Percentiles rank a stretch among this genome's conserved stretches.
Evolutionary conservation across 2,888 invertebrate genomes (phyloP).

Genomic region (Drosophila greeni): DNA sequence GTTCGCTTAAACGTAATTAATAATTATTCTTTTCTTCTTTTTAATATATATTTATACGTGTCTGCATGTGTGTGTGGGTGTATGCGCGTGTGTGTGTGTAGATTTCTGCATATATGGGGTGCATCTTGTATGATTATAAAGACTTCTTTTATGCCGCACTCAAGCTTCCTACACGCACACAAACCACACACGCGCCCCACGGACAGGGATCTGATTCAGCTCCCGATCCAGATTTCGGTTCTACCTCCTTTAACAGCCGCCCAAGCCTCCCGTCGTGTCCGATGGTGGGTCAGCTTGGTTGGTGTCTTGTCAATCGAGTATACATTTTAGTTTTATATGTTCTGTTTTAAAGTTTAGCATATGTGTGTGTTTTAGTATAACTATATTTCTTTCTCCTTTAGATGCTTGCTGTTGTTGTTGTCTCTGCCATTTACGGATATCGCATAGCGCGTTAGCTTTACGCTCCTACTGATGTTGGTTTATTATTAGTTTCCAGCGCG

Average conservation of each 20-base stretch:
- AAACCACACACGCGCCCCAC: slow-evolving; percentile 13
- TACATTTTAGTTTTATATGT: slow-evolving; percentile 61
- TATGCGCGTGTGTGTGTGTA: slow-evolving; percentile 27
- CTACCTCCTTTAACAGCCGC: slow-evolving; percentile 33
- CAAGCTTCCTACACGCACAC: slow-evolving; percentile 13
- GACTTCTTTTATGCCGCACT: slow-evolving; percentile 50
- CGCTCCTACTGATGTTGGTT: slow-evolving; percentile 49
- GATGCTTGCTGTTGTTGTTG: slow-evolving; percentile 38
- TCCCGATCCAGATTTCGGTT: slow-evolving; percentile 34
- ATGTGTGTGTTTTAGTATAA: slow-evolving; percentile 49
- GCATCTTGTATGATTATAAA: slow-evolving; percentile 46
- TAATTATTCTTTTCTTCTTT: slow-evolving; percentile 48
- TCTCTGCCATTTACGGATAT: slow-evolving; percentile 47
- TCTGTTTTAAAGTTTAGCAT: slow-evolving; percentile 53
- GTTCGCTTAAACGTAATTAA: slow-evolving; percentile 46
- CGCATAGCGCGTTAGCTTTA: slow-evolving; percentile 24
- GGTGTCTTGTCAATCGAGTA: slow-evolving; percentile 73
- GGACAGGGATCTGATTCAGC: slow-evolving; percentile 31
- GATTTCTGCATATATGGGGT: slow-evolving; percentile 25
- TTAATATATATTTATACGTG: slow-evolving; percentile 67
- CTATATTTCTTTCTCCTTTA: slow-evolving; percentile 38
- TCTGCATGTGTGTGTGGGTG: slow-evolving; percentile 32
- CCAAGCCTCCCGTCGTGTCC: slow-evolving; percentile 21
- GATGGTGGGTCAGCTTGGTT: slow-evolving; percentile 42
- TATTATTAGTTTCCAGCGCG: slow-evolving; percentile 59